Conservation (phyloP, 2,797 vertebrate species). For the Cygnus olor region DNA sequence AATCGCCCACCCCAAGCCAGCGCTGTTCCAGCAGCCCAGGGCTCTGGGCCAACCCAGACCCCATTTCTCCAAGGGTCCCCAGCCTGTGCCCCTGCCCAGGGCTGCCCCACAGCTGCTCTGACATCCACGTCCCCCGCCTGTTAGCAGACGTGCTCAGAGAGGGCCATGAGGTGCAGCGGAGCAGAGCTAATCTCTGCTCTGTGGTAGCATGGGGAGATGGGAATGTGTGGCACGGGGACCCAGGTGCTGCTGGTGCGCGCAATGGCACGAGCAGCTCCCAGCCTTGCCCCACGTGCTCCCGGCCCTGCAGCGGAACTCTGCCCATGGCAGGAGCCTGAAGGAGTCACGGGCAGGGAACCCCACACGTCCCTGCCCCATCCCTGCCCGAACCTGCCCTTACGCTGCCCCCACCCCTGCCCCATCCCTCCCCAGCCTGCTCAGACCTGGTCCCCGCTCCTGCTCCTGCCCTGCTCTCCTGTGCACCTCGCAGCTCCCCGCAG, state of each 20-base stretch:
- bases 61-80: not conserved
- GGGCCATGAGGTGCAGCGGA: accelerated
- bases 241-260: not conserved
- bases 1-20: not conserved
- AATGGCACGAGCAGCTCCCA: accelerated
- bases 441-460: not conserved
- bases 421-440: not conserved
- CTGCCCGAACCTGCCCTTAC: too few relatives aligned
- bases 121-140: not conserved
- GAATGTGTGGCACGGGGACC: too few relatives aligned
- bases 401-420: not conserved
- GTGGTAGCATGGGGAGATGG: not conserved
- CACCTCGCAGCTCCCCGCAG: not conserved
- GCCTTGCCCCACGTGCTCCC: accelerated
- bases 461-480: not conserved
- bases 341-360: not conserved
- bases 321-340: not conserved
- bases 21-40: not conserved
- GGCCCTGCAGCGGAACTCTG: not conserved
- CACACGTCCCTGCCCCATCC: accelerated
- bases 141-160: accelerated
- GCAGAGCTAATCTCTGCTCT: not conserved
- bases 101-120: not conserved
- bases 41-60: not conserved
- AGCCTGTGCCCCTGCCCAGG: not conserved